Base-by-base conservation (phyloP, 2,797 vertebrate genomes). In the Danionella dracula region DNA sequence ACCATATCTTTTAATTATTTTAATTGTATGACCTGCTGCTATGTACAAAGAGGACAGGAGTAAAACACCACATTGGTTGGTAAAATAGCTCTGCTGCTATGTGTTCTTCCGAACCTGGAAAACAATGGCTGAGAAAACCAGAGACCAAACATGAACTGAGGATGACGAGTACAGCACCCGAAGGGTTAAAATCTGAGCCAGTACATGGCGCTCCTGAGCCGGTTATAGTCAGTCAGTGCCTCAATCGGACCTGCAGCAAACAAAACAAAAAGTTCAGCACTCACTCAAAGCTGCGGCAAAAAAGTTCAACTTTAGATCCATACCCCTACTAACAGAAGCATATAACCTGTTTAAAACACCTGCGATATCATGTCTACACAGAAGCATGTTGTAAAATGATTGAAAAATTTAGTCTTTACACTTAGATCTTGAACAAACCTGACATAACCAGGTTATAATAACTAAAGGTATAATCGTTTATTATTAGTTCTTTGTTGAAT, bases 151-250 rank as follows among this genome's bases (percentile, higher is more conserved):
- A 23, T 55, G 1, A n/a, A n/a, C 21, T 8, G 27, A 8, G 9
- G 19, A 15, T 55, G 13, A 35, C 58, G 66, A 37, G 69, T 64
- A 76, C 1, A 10, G 23, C 27, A 8, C 51, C 53, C 15, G 13
- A 21, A 21, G 49, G 34, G 32, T 42, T 93, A 99, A 81, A 96
- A 91, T 59, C 95, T 91, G 61, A 97, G 81, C 97, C 95, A 98
- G 88, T 93, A 98, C 95, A 99, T 99, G 76, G 78, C 87, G 4
- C 94, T 97, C 71, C 95, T 94, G 81, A 94, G 83, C 80, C 96
- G 90, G 89, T 98, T 99, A 90, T 99, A 99, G 86, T 98, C 97
- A 0, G 94, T 84, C 15, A 99, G 87, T 85, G 96, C 94, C 73
- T 99, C 97, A 0, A 92, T 19, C 8, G 97, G 97, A 80, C 97